Evolutionary conservation across 2,113 vertebrate genomes (phyloP).

Genomic region (Callaeas wilsoni): DNA sequence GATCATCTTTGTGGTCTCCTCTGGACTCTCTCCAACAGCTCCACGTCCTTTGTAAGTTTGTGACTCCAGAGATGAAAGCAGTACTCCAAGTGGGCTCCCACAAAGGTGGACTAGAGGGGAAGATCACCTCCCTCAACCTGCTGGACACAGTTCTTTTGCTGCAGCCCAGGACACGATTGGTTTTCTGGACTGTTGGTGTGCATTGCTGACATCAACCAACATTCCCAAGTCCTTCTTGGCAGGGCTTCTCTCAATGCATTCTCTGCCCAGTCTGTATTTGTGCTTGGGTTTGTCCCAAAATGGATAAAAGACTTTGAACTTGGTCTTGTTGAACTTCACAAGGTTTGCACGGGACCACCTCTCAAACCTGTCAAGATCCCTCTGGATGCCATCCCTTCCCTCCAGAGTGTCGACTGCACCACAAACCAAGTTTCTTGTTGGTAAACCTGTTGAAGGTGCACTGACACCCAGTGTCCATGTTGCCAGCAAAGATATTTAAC

Average conservation of each 20-base stretch:
- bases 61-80: not conserved
- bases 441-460: no score
- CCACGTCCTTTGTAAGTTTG: rapidly evolving
- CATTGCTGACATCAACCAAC: not conserved
- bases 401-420: rapidly evolving
- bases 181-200: not conserved
- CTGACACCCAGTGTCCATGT: not conserved
- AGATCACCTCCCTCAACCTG: not conserved
- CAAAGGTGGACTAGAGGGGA: not conserved
- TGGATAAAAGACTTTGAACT: not conserved
- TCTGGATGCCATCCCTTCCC: not conserved
- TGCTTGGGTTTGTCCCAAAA: not conserved
- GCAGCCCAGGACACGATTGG: no score
- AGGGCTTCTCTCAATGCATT: not conserved
- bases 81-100: not conserved
- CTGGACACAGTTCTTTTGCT: not conserved
- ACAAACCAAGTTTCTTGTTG: not conserved
- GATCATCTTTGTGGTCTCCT: not conserved
- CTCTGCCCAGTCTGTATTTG: not conserved
- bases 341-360: not conserved
- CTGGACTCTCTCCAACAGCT: not conserved
- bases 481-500: not conserved
- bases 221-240: not conserved
- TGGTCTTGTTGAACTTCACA: not conserved
- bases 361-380: not conserved